A percentile compares a stretch with the other conserved stretches of the same genome.
phyloP scores from a whole-genome alignment of 2,888 invertebrate species.

The Agrochola circellaris region DNA sequence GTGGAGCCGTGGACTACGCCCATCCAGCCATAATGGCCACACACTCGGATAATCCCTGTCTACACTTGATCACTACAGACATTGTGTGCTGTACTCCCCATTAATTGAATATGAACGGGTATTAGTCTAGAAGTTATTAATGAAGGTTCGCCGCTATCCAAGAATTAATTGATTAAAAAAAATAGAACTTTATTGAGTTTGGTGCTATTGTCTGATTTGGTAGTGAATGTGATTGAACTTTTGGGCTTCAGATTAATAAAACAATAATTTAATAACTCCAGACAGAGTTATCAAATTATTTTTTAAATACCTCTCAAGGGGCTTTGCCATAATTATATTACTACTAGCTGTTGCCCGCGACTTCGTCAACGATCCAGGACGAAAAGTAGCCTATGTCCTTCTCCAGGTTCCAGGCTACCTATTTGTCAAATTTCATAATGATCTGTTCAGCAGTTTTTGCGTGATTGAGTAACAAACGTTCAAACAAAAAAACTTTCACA shows the following conservation, averaged over 20 bases:
- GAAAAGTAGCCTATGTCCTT: not conserved
- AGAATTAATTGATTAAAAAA: constrained; percentile 8
- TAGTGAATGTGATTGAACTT: not conserved
- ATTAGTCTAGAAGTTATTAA: constrained; percentile 62
- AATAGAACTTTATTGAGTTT: not conserved
- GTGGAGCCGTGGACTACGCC: constrained; percentile 77
- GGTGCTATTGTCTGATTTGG: constrained; percentile 1
- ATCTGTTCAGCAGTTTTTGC: not conserved
- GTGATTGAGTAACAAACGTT: not conserved
- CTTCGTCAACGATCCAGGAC: not conserved
- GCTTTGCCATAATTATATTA: no score
- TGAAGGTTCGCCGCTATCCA: not conserved
- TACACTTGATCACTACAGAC: constrained; percentile 73
- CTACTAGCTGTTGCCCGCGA: not conserved
- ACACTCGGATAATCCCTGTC: constrained; percentile 75
- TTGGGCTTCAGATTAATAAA: not conserved
- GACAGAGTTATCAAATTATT: not conserved
- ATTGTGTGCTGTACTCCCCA: constrained; percentile 66
- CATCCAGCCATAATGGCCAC: constrained; percentile 70
- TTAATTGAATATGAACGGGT: constrained; percentile 70
- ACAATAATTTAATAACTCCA: not conserved
- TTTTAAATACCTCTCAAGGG: not conserved
- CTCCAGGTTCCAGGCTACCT: not conserved
- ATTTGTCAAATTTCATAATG: not conserved
- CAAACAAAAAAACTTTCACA: not conserved